Conservation (phyloP, 1,140 invertebrate genomes). For the Pseudomyrmex gracilis region DNA sequence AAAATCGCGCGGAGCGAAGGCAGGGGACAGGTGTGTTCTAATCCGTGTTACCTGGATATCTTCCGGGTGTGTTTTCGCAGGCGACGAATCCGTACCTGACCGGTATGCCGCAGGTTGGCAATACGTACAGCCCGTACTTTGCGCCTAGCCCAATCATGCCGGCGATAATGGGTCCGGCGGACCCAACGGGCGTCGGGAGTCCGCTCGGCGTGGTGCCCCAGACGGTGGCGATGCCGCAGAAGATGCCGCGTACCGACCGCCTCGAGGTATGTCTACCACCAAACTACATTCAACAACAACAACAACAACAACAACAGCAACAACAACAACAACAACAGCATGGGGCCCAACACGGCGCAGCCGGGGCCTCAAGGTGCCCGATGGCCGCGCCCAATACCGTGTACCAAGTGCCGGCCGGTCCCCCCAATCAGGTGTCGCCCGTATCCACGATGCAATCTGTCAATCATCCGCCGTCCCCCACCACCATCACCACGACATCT, state of each 20-base stretch:
- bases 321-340: constrained; percentile 80
- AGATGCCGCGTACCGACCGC: constrained; percentile 96
- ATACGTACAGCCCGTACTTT: constrained; percentile 95
- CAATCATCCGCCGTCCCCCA: constrained; percentile 82
- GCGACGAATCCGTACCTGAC: constrained; percentile 95
- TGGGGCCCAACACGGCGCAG: constrained; percentile 81
- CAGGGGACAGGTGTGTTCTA: constrained; percentile 60
- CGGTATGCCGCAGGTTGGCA: constrained; percentile 93
- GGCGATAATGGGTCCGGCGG: constrained; percentile 92
- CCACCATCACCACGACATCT: constrained; percentile 78
- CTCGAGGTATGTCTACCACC: constrained; percentile 94
- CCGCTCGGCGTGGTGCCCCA: constrained; percentile 92
- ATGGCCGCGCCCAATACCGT: constrained; percentile 82
- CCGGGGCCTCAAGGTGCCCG: constrained; percentile 80
- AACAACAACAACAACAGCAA: constrained; percentile 73
- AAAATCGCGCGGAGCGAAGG: constrained; percentile 49
- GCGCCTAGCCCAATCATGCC: constrained; percentile 95
- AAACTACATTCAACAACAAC: constrained; percentile 84
- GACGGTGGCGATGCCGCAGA: constrained; percentile 94
- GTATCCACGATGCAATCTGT: constrained; percentile 85
- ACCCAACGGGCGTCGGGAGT: constrained; percentile 90
- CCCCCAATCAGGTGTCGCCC: constrained; percentile 85
- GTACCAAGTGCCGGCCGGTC: constrained; percentile 83
- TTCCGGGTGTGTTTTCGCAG: constrained; percentile 86
- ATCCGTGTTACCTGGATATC: constrained; percentile 75